phyloP scores from a whole-genome alignment of 1,140 invertebrate species.

The Pseudoatta argentina region DNA sequence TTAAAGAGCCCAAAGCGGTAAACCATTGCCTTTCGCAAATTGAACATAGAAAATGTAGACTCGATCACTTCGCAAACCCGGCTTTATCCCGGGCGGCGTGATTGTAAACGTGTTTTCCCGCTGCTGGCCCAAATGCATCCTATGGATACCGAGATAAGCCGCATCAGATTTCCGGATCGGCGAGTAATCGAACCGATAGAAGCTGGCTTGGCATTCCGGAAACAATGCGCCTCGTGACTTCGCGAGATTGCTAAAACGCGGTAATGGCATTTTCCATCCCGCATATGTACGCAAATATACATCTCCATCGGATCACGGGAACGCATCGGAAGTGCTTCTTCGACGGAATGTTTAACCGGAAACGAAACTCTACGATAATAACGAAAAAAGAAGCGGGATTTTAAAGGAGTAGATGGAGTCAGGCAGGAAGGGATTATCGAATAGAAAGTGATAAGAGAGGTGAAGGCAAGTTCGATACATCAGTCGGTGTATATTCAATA shows the following conservation, averaged over 20 bases:
- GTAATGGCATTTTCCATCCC: conserved; percentile 3
- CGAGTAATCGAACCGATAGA: conserved; percentile 48
- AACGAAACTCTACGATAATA: conserved; percentile 43
- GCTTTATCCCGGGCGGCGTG: conserved; percentile 27
- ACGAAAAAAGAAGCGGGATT: conserved; percentile 35
- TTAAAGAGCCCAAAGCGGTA: conserved; percentile 1
- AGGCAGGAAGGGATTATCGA: not conserved
- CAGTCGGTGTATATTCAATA: conserved; percentile 28
- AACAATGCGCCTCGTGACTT: conserved; percentile 30
- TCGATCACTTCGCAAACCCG: not conserved
- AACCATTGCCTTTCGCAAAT: conserved; percentile 36
- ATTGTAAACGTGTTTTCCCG: conserved; percentile 49
- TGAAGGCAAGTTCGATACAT: conserved; percentile 29
- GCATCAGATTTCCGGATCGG: conserved; percentile 46
- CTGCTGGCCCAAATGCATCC: not conserved
- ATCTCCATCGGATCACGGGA: conserved; percentile 5
- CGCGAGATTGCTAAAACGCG: conserved; percentile 24
- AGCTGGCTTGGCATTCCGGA: not conserved
- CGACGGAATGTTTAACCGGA: conserved; percentile 27
- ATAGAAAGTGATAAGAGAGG: conserved; percentile 7
- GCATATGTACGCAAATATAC: not conserved
- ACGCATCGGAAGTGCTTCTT: not conserved
- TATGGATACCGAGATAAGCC: conserved; percentile 40
- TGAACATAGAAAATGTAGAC: conserved; percentile 38
- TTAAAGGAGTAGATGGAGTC: not conserved